These are phyloP conservation scores for Pseudochaenichthys georgianus DNA, from an alignment of 2,797 vertebrate genomes.

Conservation along the genomic window DNA sequence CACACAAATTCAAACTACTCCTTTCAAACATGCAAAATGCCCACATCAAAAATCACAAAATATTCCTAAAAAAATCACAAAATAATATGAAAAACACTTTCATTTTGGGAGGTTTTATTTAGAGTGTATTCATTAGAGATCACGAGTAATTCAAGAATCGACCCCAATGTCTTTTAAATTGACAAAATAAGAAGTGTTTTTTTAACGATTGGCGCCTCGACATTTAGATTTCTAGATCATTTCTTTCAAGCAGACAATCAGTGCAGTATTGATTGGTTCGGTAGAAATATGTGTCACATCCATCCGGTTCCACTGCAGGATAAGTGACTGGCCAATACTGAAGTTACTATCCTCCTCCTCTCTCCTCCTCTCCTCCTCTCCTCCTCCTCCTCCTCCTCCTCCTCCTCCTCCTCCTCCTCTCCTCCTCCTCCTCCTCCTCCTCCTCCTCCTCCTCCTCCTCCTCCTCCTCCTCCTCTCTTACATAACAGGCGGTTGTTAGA, in stretches of 20 bases:
- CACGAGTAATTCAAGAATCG: too few species aligned
- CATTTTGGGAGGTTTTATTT: not conserved
- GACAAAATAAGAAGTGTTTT: not conserved
- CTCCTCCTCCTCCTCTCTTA: constrained; percentile 21
- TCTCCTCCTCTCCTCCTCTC: too few species aligned
- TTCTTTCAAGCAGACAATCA: not conserved
- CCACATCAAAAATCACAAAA: too few species aligned
- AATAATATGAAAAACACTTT: too few species aligned
- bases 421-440: too few species aligned
- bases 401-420: not conserved
- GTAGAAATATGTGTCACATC: not conserved
- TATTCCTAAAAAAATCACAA: too few species aligned
- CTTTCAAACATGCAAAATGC: too few species aligned
- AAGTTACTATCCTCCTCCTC: too few species aligned
- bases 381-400: constrained; percentile 2
- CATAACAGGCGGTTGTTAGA: constrained; percentile 43
- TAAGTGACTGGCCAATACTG: not conserved
- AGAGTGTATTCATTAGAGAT: not conserved
- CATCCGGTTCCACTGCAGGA: not conserved
- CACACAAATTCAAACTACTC: too few species aligned
- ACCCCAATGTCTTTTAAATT: not conserved
- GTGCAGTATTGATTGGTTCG: not conserved
- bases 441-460: constrained; percentile 5
- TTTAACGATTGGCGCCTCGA: not conserved
- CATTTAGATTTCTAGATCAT: not conserved